Conservation (phyloP, 37 sponge, comb jelly and placozoan species). For the Amphimedon queenslandica region DNA sequence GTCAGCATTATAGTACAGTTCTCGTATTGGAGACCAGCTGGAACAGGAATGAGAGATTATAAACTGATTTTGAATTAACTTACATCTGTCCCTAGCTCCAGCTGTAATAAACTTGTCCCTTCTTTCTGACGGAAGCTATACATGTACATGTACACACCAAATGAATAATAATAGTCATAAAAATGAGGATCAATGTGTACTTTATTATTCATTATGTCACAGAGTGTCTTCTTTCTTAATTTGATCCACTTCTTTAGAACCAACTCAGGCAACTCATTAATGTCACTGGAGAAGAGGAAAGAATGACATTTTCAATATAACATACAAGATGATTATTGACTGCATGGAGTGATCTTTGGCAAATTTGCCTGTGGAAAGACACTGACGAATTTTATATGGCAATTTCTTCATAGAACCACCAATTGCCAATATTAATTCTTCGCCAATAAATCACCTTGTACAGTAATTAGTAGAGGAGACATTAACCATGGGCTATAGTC, state of each 20-base stretch:
- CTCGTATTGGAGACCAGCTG: constrained; percentile 25
- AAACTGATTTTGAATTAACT: background rate
- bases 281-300: background rate
- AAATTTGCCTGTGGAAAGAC: no score
- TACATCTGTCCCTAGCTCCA: background rate
- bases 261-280: background rate
- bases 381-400: no score
- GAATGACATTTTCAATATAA: background rate
- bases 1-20: constrained; percentile 13
- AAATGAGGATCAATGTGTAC: background rate
- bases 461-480: no score
- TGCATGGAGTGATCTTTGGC: no score
- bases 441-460: no score
- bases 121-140: background rate
- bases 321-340: no score
- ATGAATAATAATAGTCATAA: background rate
- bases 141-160: background rate
- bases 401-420: no score
- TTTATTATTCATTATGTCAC: background rate
- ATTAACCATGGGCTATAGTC: no score
- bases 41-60: background rate
- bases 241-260: background rate
- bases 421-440: no score
- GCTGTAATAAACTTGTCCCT: background rate
- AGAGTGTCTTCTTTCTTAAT: background rate